Evolutionary conservation across 2,888 invertebrate species (phyloP).

Genomic region (Drosophila atroscutellata): DNA sequence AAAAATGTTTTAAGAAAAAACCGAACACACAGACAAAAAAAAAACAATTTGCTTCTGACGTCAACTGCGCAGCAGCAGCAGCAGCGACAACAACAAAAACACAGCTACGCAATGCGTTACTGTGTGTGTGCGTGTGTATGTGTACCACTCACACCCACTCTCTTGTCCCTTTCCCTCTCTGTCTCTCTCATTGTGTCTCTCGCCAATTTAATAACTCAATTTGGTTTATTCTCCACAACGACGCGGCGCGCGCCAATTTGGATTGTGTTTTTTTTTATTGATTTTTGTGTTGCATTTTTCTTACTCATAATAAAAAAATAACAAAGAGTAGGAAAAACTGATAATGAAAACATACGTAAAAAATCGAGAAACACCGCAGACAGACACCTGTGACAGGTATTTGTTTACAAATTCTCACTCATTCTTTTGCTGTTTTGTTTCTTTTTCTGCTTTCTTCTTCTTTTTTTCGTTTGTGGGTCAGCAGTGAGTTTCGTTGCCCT

Average conservation of each 20-base stretch:
- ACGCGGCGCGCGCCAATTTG: constrained; percentile 60
- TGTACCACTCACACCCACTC: constrained; percentile 38
- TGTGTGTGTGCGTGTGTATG: constrained; percentile 41
- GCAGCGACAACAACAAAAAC: constrained; percentile 38
- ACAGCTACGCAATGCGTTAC: constrained; percentile 47
- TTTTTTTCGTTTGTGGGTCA: constrained; percentile 48
- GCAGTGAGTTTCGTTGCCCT: constrained; percentile 20
- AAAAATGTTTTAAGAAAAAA: constrained; percentile 53
- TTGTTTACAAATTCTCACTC: constrained; percentile 58
- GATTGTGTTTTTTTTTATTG: constrained; percentile 61
- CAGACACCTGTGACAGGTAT: constrained; percentile 58
- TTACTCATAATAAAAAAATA: constrained; percentile 9
- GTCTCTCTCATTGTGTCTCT: constrained; percentile 17
- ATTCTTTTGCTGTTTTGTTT: constrained; percentile 6
- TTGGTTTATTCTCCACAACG: constrained; percentile 36
- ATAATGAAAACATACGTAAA: constrained; percentile 25
- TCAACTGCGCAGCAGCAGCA: constrained; percentile 72
- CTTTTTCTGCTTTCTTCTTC: neutral
- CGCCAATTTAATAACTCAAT: constrained; percentile 62
- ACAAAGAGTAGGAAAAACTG: constrained; percentile 23
- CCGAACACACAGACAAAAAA: constrained; percentile 32
- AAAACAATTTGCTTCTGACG: constrained; percentile 65
- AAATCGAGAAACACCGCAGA: constrained; percentile 12
- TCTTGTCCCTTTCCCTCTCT: constrained; percentile 25
- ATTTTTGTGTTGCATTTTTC: constrained; percentile 40